A percentile compares a stretch with the other conserved stretches of the same genome.
Evolutionary conservation across 37 sponge, comb jelly and placozoan genomes (phyloP).

Genomic region (Chondrosia reniformis): DNA sequence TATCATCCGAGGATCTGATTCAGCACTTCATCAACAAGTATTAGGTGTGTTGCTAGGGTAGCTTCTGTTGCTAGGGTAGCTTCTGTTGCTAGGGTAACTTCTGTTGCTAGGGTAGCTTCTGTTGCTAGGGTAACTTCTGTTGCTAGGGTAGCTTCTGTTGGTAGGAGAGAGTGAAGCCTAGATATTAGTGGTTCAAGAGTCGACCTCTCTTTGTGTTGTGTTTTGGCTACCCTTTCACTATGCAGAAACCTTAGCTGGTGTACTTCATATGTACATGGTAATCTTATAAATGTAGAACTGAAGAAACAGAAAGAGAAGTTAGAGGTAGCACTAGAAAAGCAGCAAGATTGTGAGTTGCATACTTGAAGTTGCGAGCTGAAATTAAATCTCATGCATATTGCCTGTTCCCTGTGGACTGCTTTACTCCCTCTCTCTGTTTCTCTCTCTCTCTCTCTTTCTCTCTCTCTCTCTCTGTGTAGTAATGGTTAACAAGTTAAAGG

Average conservation of each 20-base stretch:
- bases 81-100: background rate
- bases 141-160: too few relatives aligned
- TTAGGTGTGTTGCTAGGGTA: background rate
- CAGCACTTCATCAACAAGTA: background rate
- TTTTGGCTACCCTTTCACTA: too few relatives aligned
- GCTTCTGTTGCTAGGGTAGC: background rate
- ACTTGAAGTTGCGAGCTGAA: background rate
- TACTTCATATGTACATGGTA: background rate
- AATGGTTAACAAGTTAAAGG: slow-evolving; percentile 1
- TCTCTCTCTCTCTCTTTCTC: too few relatives aligned
- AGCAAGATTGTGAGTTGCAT: slow-evolving; percentile 13
- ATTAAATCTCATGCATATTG: background rate
- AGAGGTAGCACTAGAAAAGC: slow-evolving; percentile 1
- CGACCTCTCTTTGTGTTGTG: too few relatives aligned
- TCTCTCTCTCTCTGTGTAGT: background rate
- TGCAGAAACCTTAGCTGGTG: too few relatives aligned
- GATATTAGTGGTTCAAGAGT: too few relatives aligned
- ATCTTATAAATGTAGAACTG: background rate
- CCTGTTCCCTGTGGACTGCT: background rate
- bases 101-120: too few relatives aligned
- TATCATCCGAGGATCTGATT: slow-evolving; percentile 13
- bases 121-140: too few relatives aligned
- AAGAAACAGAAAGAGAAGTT: slow-evolving; percentile 5
- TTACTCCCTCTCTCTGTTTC: background rate
- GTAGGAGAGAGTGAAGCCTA: too few relatives aligned